Base-by-base conservation (phyloP, 1,140 invertebrate genomes). In the Drosophila hydei region DNA sequence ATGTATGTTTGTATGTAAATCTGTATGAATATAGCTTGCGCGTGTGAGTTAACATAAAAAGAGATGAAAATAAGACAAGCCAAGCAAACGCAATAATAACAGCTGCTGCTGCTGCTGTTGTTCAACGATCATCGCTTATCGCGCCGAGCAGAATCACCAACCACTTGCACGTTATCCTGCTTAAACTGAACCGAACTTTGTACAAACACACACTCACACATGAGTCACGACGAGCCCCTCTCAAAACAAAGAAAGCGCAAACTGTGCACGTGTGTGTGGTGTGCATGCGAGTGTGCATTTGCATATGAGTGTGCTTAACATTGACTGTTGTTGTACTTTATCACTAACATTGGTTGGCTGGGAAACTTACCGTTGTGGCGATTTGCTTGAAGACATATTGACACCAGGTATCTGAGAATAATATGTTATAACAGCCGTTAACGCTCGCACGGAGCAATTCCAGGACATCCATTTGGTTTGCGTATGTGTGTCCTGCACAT, bases 341-440 rank as follows among this genome's bases (percentile, higher is more conserved):
- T n/a, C n/a, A n/a, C n/a, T n/a, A n/a, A n/a, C n/a, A n/a, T 23
- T 23, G 12, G 8, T 23, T 23, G 16, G 16, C 45, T 12, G 5
- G 63, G 47, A 59, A 25, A 91, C 90, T 91, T 74, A 91, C 90
- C 65, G 80, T 68, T 42, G 63, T 63, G 48, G 69, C 67, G 47
- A 90, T 68, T 79, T 91, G 72, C 30, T 73, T 62, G 55, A 76
- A 75, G n/a, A 91, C 63, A 54, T 88, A 78, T 21, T 79, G 73
- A 58, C 58, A 75, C 90, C 90, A 91, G 14, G 75, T 68, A 50
- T 91, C 90, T 19, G 90, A 90, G 54, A 91, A 88, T 55, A 91
- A 52, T 40, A 70, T 68, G 30, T 77, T 84, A 51, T 77, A 90
- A 68, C 48, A 58, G 50, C 84, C 72, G 30, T 42, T 58, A 55